Evolutionary conservation across 2,797 vertebrate genomes (phyloP), one percentile per base, ranked within the genome.

Genomic region (Xerus rutilus): DNA sequence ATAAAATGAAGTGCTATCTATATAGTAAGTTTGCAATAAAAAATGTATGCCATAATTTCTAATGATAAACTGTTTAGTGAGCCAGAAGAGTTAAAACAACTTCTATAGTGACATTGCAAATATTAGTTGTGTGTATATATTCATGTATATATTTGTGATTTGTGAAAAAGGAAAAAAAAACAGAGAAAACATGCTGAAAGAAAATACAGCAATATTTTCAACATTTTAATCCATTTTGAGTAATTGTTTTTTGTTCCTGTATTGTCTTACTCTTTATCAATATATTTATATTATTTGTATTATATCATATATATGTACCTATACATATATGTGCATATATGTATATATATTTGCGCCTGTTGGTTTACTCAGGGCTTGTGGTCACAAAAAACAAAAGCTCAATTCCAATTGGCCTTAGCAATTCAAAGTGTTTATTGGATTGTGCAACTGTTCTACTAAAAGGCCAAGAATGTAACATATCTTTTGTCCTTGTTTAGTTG

Each of bases 261-360:
- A 84, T 74, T 82, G 43, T 74, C 39, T 93, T 89, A n/a, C 69
- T 73, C 88, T 93, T 81, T 25, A 93, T 69, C 74, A 47, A 64
- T 89, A 52, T 17, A 30, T 15, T 18, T 78, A n/a, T 45, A 77
- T 78, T 47, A 45, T 1, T 62, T 83, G 6, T 73, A 25, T 73
- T 39, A 6, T 67, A 78, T 69, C 85, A 83, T 73, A 76, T 17
- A 7, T 69, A 52, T 79, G 72, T 39, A 39, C 39, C 39, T 39
- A 39, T 39, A 39, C 39, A 39, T 39, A 39, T 39, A 39, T 39
- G 39, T 39, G 39, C 39, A 39, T 39, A 39, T 39, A 39, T 39
- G 39, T 39, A 39, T 39, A 39, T 39, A 39, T 39, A 39, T 39
- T 39, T 39, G 39, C 39, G 39, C 15, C 32, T 92, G 65, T 17